phyloP scores from a whole-genome alignment of 2,888 invertebrate genomes.

The Anorthoa munda region DNA sequence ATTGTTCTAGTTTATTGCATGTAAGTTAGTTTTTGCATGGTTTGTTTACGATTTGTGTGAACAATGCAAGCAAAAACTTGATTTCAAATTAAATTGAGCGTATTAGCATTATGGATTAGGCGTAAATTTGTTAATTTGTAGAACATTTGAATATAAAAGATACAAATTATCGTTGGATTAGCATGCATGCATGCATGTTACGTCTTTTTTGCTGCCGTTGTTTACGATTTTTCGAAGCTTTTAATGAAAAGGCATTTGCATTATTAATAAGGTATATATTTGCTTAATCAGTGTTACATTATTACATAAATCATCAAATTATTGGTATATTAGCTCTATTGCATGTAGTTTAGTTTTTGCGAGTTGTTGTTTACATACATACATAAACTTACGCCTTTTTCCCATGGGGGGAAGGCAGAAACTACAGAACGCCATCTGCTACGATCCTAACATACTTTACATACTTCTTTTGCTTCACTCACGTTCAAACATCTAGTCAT shows the following conservation, averaged over 20 bases:
- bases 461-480: too few species aligned
- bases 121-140: conserved; percentile 25
- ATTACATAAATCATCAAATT: background rate
- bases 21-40: conserved; percentile 17
- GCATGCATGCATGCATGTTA: background rate
- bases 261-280: background rate
- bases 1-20: conserved; percentile 1
- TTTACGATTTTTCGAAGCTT: background rate
- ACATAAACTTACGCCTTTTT: too few species aligned
- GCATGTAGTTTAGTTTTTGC: conserved; percentile 9
- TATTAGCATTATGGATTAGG: conserved; percentile 3
- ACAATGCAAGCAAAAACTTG: conserved; percentile 4
- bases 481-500: too few species aligned
- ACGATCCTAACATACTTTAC: too few species aligned
- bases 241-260: background rate
- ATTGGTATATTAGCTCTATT: background rate
- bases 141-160: conserved; percentile 14
- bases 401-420: too few species aligned
- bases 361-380: background rate
- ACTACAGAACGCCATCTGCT: too few species aligned
- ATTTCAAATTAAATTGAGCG: conserved; percentile 5
- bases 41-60: background rate
- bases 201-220: background rate
- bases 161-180: background rate
- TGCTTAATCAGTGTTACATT: background rate